These are phyloP conservation scores for Struthidea cinerea DNA, from an alignment of 2,113 vertebrate species.

Conservation along the genomic window DNA sequence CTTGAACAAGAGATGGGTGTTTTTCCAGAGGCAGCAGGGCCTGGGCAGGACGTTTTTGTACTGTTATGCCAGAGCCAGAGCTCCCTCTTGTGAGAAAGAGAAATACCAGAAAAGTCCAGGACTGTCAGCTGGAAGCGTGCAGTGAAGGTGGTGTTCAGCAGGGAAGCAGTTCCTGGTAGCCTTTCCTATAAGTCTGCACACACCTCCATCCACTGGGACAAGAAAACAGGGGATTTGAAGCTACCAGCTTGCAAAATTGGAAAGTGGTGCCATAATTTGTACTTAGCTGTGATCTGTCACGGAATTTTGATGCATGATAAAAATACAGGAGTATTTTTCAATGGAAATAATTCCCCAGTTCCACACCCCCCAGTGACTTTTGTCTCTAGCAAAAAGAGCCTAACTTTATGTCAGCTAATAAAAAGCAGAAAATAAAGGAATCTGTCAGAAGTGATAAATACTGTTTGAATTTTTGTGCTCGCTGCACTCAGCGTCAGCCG, in stretches of 20 bases:
- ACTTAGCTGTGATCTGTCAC: not conserved
- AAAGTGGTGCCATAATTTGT: not conserved
- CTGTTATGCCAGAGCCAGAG: not conserved
- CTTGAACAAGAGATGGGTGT: not conserved
- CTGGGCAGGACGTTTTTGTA: not conserved
- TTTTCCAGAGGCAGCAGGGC: not conserved
- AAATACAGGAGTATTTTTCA: not conserved
- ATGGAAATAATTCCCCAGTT: not conserved
- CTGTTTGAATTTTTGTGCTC: not conserved
- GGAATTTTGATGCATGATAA: not conserved
- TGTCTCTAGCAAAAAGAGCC: not conserved
- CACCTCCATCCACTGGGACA: not conserved
- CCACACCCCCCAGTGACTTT: not conserved
- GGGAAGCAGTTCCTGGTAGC: not conserved
- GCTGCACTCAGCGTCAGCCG: not conserved
- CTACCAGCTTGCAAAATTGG: not conserved
- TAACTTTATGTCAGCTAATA: not conserved
- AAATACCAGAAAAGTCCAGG: not conserved
- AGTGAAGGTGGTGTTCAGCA: not conserved
- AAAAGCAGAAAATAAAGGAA: constrained; percentile 30
- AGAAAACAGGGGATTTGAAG: not conserved
- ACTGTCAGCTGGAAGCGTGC: not conserved
- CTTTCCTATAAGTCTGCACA: not conserved
- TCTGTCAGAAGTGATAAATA: not conserved
- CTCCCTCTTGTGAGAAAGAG: constrained; percentile 61